Conservation (phyloP, 1,140 invertebrate genomes). For the Ceratina japonica region DNA sequence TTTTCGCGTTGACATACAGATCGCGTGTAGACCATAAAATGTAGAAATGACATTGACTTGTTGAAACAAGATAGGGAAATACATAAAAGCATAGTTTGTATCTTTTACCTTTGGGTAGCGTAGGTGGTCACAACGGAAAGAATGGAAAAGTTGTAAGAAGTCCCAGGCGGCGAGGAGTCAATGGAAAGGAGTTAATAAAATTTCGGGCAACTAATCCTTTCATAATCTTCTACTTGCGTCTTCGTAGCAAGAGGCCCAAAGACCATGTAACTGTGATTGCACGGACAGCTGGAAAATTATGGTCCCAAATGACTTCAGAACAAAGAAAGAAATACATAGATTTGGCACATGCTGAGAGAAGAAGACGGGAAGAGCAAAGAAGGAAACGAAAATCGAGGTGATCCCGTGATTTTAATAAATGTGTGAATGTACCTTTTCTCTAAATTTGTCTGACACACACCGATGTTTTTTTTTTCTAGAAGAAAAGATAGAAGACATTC, state of each 20-base stretch:
- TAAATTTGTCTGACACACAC: background rate
- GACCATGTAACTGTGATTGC: constrained; percentile 71
- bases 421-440: background rate
- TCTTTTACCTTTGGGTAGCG: constrained; percentile 68
- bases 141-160: background rate
- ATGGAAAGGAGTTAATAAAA: background rate
- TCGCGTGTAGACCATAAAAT: too few species aligned
- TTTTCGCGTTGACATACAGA: constrained; percentile 13
- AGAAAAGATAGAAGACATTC: background rate
- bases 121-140: constrained; percentile 60
- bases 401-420: background rate
- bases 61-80: background rate
- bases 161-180: background rate
- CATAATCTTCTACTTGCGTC: constrained; percentile 70
- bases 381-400: constrained; percentile 43
- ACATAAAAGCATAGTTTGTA: constrained; percentile 58
- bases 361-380: constrained; percentile 54
- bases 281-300: constrained; percentile 70
- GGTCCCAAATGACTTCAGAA: constrained; percentile 66
- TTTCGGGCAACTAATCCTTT: constrained; percentile 71
- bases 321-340: constrained; percentile 74
- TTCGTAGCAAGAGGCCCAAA: constrained; percentile 68
- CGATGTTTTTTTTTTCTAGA: background rate
- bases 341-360: constrained; percentile 71
- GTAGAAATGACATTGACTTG: too few species aligned